These are phyloP conservation scores for Trichogramma evanescens DNA, from an alignment of 2,888 invertebrate genomes.

Conservation along the genomic window DNA sequence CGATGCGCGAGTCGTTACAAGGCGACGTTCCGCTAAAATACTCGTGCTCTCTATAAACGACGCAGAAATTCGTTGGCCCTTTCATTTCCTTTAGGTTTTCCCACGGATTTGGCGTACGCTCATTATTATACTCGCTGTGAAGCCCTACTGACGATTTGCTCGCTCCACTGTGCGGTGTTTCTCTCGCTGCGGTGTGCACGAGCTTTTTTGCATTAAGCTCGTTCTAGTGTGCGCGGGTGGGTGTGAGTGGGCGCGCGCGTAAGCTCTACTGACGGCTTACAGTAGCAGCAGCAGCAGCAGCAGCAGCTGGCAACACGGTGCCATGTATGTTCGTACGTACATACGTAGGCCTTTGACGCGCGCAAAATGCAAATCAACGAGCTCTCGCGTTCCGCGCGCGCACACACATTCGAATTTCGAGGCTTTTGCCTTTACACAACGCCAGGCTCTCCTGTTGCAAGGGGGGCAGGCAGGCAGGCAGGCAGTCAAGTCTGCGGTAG, in stretches of 20 bases:
- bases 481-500: too few relatives aligned
- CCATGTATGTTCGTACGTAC: too few relatives aligned
- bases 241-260: neutral
- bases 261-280: neutral
- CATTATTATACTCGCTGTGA: too few relatives aligned
- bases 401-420: slow-evolving; percentile 2
- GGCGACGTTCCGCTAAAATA: too few relatives aligned
- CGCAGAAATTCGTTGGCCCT: neutral
- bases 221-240: neutral
- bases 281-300: too few relatives aligned
- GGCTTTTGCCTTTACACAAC: too few relatives aligned
- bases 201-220: neutral
- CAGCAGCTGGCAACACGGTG: too few relatives aligned
- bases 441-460: too few relatives aligned
- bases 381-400: slow-evolving; percentile 4
- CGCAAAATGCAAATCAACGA: slow-evolving; percentile 14
- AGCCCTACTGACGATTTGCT: too few relatives aligned
- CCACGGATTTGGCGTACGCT: too few relatives aligned
- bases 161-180: neutral
- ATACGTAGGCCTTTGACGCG: slow-evolving; percentile 4
- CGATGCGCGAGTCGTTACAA: too few relatives aligned
- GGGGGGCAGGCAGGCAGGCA: too few relatives aligned
- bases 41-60: neutral
- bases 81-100: neutral
- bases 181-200: neutral